Base-by-base conservation (phyloP, 2,113 vertebrate species). In the Grus americana region DNA sequence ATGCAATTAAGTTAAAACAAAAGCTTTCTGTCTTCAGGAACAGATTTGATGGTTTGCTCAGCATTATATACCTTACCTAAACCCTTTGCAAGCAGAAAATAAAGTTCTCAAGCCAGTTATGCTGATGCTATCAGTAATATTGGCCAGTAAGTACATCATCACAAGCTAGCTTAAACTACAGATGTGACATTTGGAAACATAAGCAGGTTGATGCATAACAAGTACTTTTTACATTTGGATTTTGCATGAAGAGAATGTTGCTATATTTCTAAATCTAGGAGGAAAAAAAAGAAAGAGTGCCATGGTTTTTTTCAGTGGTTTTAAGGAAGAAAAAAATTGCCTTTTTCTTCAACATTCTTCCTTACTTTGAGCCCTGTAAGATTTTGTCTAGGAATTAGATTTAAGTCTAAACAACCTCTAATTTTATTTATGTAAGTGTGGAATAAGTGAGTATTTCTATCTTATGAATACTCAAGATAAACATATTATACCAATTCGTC, bases 401-500 rank as follows among this genome's bases (percentile, higher is more conserved):
- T 80, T 75, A 6, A 5, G 47, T 93, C 40, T 92, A 78, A 78
- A 79, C 12, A 42, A 81, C 11, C 9, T 71, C 47, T 54, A 32
- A 71, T 72, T 91, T 88, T 95, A 38, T 81, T 83, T 78, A 66
- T 44, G 3, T 11, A 75, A 79, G 16, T 34, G 22, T 32, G 20
- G 58, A 78, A 59, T 71, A 54, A 79, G 15, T 23, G 5, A 59
- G 29, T 70, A 68, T 65, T 89, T 87, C 19, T 67, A n/a, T 63
- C n/a, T 89, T 72, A n/a, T 23, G 13, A 95, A 75, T 49, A 34
- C 44, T 61, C 40, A 40, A 85, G 36, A 59, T 73, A 84, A 88
- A 73, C 22, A 13, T 81, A 96, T 89, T 86, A 89, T 61, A 65
- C 22, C 54, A 87, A 79, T 94, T 70, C 20, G 55, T 93, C 88